Base-by-base conservation (phyloP, 2,113 vertebrate species). In the Petaurus breviceps region DNA sequence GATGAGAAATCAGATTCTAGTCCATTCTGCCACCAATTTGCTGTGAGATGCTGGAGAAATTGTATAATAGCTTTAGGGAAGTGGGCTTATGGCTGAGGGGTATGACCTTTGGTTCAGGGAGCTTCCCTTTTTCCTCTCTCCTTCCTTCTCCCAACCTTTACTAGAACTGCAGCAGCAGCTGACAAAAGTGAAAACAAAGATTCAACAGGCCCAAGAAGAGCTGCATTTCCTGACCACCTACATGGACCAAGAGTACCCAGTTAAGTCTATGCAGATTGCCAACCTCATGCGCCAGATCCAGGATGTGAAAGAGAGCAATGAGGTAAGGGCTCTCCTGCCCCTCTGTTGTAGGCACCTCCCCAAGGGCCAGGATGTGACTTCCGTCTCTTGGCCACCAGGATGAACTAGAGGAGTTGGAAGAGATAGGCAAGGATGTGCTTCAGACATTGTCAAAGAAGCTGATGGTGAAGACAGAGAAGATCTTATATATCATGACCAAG, bases 91-190 rank as follows among this genome's bases (percentile, higher is more conserved):
- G 25, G n/a, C 89, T 49, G 37, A 49, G 46, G 84, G 19, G n/a
- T 68, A 28, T 51, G 47, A 28, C 24, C 46, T 51, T 51, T 90
- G 90, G 49, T 50, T 25, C 24, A 14, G 26, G 51, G 25, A n/a
- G 23, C 37, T 31, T 77, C 43, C 0, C 68, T 43, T 84, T 84
- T 43, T 23, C 68, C 16, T 84, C 68, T 22, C n/a, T 93, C 52
- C 10, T 22, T 61, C 52, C 52, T 68, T 93, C 46, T 19, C 1
- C 14, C 68, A 46, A 25, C 43, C 25, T 92, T 96, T 11, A 9
- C 0, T 52, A 98, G 98, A 57, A 90, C 96, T 98, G 23, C 91
- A 98, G 68, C 92, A 92, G 91, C 96, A 98, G 90, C 46, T 98
- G 55, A 95, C 96, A 2, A 95, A 96, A 37, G 94, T 98, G 95